Conservation (phyloP, 2,113 vertebrate genomes). For the Rhinichthys klamathensis region DNA sequence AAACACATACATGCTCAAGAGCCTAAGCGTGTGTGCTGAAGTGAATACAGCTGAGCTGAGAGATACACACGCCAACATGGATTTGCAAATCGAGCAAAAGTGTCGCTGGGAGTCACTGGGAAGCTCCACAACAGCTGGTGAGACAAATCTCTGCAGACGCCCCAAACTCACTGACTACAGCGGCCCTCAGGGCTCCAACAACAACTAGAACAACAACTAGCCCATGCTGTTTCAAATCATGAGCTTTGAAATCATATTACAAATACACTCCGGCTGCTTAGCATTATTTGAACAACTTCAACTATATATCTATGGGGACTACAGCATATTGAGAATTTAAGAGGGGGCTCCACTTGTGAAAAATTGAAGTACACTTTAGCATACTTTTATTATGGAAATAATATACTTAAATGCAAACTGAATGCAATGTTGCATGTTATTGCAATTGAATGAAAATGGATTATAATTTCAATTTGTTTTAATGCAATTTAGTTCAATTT, state of each 20-base stretch:
- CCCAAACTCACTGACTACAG: constrained; percentile 12
- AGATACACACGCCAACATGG: constrained; percentile 41
- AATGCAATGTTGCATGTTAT: neutral
- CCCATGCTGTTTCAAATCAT: neutral
- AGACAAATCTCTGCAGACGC: constrained; percentile 39
- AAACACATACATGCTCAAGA: neutral
- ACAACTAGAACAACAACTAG: neutral
- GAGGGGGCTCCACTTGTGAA: too few relatives aligned
- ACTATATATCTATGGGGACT: neutral
- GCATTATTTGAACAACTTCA: neutral
- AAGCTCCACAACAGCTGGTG: constrained; percentile 43
- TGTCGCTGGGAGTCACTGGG: constrained; percentile 23
- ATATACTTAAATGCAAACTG: neutral
- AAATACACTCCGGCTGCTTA: neutral
- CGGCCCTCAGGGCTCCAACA: neutral
- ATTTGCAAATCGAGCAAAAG: constrained; percentile 39
- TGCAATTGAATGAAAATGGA: neutral
- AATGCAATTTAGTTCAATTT: too few relatives aligned
- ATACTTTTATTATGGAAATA: neutral
- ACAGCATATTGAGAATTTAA: neutral
- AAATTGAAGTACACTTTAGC: too few relatives aligned
- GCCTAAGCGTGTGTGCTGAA: neutral
- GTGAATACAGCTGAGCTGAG: neutral
- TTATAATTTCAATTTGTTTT: neutral
- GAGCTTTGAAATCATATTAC: neutral